A percentile compares a stretch with the other conserved stretches of the same genome.
Evolutionary conservation across 2,888 invertebrate species (phyloP).

Genomic region (Neoascia interrupta): DNA sequence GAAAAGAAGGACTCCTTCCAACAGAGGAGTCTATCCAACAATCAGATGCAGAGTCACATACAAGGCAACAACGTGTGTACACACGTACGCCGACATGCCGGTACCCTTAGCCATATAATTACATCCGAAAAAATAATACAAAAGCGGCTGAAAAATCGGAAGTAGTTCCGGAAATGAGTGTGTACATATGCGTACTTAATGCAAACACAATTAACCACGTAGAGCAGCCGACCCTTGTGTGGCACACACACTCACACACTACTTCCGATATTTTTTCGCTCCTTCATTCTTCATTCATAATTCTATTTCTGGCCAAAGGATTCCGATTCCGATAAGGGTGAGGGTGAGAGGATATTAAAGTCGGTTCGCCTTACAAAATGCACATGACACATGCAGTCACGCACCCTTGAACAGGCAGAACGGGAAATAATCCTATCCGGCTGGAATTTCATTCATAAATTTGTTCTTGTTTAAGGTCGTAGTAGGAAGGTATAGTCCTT

Average conservation of each 20-base stretch:
- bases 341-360: slow-evolving; percentile 39
- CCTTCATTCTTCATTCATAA: neutral
- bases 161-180: slow-evolving; percentile 68
- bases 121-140: slow-evolving; percentile 33
- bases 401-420: slow-evolving; percentile 56
- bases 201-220: slow-evolving; percentile 65
- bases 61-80: too few species aligned
- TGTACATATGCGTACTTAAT: slow-evolving; percentile 61
- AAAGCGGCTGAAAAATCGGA: slow-evolving; percentile 49
- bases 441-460: slow-evolving; percentile 55
- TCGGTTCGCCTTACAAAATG: slow-evolving; percentile 1
- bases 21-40: slow-evolving; percentile 20
- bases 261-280: slow-evolving; percentile 52
- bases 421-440: slow-evolving; percentile 66
- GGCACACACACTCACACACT: slow-evolving; percentile 3
- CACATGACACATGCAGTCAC: slow-evolving; percentile 63
- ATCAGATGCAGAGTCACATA: slow-evolving; percentile 56
- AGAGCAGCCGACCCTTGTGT: slow-evolving; percentile 25
- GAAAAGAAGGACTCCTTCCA: neutral
- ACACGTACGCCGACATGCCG: slow-evolving; percentile 15
- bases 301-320: slow-evolving; percentile 53
- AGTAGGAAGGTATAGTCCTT: slow-evolving; percentile 31
- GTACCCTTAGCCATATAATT: slow-evolving; percentile 56
- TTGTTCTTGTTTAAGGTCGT: slow-evolving; percentile 1
- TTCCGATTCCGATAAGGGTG: neutral